phyloP scores from a whole-genome alignment of 2,888 invertebrate species.

The Diaperis boleti region DNA sequence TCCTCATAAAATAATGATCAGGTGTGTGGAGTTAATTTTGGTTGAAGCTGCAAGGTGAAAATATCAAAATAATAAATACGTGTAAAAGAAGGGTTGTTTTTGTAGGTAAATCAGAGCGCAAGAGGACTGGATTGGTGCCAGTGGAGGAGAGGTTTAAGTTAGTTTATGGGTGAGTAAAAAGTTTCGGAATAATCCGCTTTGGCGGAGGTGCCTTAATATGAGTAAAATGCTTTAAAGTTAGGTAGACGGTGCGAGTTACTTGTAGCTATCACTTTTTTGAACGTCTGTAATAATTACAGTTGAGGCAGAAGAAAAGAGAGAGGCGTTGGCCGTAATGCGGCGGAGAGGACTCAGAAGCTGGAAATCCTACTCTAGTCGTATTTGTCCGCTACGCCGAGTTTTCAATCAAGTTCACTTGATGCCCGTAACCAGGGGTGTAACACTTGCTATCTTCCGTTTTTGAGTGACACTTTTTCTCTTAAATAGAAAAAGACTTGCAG shows the following conservation, averaged over 20 bases:
- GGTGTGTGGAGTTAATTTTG: conserved; percentile 4
- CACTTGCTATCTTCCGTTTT: conserved; percentile 52
- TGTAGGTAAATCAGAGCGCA: conserved; percentile 20
- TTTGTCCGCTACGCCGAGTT: conserved; percentile 65
- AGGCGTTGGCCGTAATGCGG: conserved; percentile 60
- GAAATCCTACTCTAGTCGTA: conserved; percentile 64
- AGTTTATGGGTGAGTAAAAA: conserved; percentile 30
- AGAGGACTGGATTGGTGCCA: conserved; percentile 26
- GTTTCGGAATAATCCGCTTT: conserved; percentile 24
- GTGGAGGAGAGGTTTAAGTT: conserved; percentile 26
- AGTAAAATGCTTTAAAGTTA: conserved; percentile 31
- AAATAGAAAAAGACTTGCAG: conserved; percentile 52
- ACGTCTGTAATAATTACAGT: conserved; percentile 47
- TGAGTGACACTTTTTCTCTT: conserved; percentile 54
- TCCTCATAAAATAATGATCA: background rate
- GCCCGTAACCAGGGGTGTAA: conserved; percentile 59
- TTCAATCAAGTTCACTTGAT: conserved; percentile 66
- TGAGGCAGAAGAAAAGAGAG: conserved; percentile 47
- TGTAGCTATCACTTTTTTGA: conserved; percentile 37
- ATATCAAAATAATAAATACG: conserved; percentile 22
- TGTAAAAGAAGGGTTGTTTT: conserved; percentile 25
- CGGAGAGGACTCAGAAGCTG: conserved; percentile 59
- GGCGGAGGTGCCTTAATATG: conserved; percentile 20
- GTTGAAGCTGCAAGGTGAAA: background rate
- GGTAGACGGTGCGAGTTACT: conserved; percentile 25